A percentile compares a stretch with the other conserved stretches of the same genome.
Evolutionary conservation across 2,113 vertebrate genomes (phyloP).

Genomic region (Phaethornis superciliosus): DNA sequence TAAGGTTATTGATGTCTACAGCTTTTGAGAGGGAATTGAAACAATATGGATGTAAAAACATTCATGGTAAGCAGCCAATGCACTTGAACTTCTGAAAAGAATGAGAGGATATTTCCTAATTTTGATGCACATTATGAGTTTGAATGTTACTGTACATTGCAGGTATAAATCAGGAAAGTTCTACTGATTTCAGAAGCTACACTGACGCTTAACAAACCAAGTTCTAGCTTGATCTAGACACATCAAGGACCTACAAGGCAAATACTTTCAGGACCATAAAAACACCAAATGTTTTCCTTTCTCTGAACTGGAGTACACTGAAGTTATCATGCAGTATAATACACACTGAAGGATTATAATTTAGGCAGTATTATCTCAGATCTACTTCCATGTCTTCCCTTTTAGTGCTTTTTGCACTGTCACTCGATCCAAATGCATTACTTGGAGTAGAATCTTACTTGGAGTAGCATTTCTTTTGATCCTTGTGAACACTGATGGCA

Average conservation of each 20-base stretch:
- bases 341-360: neutral
- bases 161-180: neutral
- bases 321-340: neutral
- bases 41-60: neutral
- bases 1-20: neutral
- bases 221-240: neutral
- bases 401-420: neutral
- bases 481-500: neutral
- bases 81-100: neutral
- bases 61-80: neutral
- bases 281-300: neutral
- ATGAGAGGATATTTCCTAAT: neutral
- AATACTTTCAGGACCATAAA: neutral
- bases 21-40: constrained; percentile 1
- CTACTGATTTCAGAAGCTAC: neutral
- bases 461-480: neutral
- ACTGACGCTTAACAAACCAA: neutral
- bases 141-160: neutral
- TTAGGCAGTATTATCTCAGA: neutral
- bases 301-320: neutral
- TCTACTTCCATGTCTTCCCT: neutral
- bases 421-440: neutral
- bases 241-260: neutral
- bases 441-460: neutral
- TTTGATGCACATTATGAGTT: neutral